Conservation (phyloP, 2,888 invertebrate species). For the Sarcophaga carnaria region DNA sequence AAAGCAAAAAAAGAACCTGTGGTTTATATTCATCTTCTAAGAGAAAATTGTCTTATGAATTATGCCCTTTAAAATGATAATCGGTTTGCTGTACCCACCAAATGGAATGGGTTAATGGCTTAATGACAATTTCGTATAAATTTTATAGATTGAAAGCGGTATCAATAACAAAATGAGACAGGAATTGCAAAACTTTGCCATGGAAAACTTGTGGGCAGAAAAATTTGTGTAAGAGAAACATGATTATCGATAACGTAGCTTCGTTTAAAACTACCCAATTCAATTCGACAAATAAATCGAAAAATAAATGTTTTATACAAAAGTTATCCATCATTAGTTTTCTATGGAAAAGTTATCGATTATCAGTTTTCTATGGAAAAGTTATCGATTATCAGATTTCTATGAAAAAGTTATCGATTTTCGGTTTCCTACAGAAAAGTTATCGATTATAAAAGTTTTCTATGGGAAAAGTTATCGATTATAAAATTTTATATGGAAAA, state of each 20-base stretch:
- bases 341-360: background rate
- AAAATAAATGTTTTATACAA: too few species aligned
- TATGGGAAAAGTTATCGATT: too few species aligned
- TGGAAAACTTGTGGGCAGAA: background rate
- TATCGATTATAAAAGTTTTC: too few species aligned
- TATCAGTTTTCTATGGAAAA: background rate
- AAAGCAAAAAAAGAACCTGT: background rate
- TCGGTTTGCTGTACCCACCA: background rate
- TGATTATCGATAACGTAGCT: background rate
- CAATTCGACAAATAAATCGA: too few species aligned
- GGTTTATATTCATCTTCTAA: slow-evolving; percentile 22
- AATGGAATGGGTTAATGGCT: too few species aligned
- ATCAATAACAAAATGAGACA: background rate
- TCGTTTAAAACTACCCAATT: background rate
- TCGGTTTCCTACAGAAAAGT: background rate
- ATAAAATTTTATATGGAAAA: too few species aligned
- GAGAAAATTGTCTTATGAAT: background rate
- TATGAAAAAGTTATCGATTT: background rate
- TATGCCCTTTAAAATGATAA: background rate
- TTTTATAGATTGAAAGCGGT: background rate
- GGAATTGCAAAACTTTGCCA: background rate
- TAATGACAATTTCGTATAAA: too few species aligned
- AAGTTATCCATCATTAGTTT: background rate
- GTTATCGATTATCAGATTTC: background rate
- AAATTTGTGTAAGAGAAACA: background rate